Base-by-base conservation (phyloP, 2,888 invertebrate species). In the Stenodera caucasica region DNA sequence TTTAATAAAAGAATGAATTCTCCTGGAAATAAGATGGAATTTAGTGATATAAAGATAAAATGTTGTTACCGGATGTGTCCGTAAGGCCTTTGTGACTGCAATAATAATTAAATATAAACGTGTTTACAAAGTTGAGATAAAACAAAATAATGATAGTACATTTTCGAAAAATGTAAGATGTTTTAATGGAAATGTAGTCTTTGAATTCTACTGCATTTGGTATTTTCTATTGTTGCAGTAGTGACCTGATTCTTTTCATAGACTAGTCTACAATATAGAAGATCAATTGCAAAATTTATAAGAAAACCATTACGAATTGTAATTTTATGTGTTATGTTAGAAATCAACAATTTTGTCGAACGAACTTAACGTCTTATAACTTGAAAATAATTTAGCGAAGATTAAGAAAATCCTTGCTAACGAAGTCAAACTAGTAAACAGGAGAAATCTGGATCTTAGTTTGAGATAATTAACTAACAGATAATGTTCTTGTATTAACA, bases 21-120 rank as follows among this genome's bases (percentile, higher is more conserved):
- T 40, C 2, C 18, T 15, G 18, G 15, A 40, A 18, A 40, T 9
- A 18, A 40, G 40, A 40, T 40, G 40, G 15, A 40, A 57, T 37
- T 53, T 57, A 53, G 37, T 49, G 55, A 59, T 59, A 53, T 21
- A 35, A 18, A 53, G 60, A 57, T 60, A 60, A 53, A 57, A 32
- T 23, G 55, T 29, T 45, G 55, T 29, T 53, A 58, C 61, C 63
- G 63, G 63, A 63, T 63, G 53, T 57, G 63, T 40, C 40, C 32
- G 15, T 40, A 52, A 11, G 30, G 58, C 55, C 58, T 61, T 53
- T 58, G 58, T 58, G 61, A 57, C 61, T 54, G 37, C 51, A 54
- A 54, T 61, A 51, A 61, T 52, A 61, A 61, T 58, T 35, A 40
- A 40, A 40, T 18, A 40, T 40, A 18, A 40, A 40, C 40, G 40